Evolutionary conservation across 1,140 invertebrate species (phyloP).

Genomic region (Leptestheria dahalacensis): DNA sequence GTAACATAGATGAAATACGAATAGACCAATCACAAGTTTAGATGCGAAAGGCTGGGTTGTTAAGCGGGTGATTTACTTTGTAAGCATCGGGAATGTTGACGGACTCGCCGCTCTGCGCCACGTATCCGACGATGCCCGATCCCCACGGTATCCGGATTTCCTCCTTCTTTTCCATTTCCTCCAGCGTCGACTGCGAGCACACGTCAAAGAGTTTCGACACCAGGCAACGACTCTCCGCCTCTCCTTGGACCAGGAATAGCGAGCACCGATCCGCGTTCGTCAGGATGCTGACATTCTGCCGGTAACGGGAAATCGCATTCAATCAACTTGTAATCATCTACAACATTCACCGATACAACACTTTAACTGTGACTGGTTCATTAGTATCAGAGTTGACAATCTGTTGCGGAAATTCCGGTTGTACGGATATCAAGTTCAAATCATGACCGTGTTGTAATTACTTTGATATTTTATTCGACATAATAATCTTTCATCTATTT

Average conservation of each 20-base stretch:
- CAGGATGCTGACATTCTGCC: slow-evolving; percentile 67
- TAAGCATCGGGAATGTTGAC: slow-evolving; percentile 93
- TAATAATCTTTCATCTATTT: too few relatives aligned
- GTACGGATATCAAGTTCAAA: too few relatives aligned
- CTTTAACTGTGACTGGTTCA: too few relatives aligned
- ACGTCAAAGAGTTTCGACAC: slow-evolving; percentile 91
- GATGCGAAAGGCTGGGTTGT: slow-evolving; percentile 11
- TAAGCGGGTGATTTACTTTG: slow-evolving; percentile 63
- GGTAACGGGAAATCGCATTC: too few relatives aligned
- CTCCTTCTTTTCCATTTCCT: slow-evolving; percentile 79
- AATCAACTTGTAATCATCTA: too few relatives aligned
- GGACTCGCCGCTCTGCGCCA: slow-evolving; percentile 77
- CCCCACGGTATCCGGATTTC: slow-evolving; percentile 84
- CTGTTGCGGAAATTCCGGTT: too few relatives aligned
- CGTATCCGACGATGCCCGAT: slow-evolving; percentile 82
- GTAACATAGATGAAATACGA: too few relatives aligned
- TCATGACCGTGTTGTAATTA: too few relatives aligned
- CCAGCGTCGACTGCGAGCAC: slow-evolving; percentile 68
- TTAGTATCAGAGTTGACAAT: too few relatives aligned
- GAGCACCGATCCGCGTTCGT: slow-evolving; percentile 84
- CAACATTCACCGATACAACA: too few relatives aligned
- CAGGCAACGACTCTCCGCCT: slow-evolving; percentile 40
- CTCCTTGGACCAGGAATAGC: slow-evolving; percentile 74
- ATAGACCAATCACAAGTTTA: too few relatives aligned
- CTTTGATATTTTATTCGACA: too few relatives aligned